Evolutionary conservation across 2,888 invertebrate species (phyloP).

Genomic region (Griposia aprilina): DNA sequence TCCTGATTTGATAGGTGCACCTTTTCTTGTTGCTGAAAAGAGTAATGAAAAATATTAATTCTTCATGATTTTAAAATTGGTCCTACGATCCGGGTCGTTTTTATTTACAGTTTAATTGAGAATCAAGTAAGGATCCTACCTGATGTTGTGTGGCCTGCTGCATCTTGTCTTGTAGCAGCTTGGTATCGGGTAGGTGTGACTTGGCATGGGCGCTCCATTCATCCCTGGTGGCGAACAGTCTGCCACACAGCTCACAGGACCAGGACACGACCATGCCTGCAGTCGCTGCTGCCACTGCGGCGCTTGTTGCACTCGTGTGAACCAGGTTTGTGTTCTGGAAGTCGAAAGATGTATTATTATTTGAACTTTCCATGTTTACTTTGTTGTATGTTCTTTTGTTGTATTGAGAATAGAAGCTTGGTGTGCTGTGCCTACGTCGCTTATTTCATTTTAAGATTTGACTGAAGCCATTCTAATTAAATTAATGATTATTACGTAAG

Average conservation of each 20-base stretch:
- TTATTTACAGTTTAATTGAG: neutral
- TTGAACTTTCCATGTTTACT: neutral
- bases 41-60: neutral
- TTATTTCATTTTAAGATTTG: neutral
- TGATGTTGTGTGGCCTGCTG: slow-evolving; percentile 86
- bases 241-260: slow-evolving; percentile 94
- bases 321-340: slow-evolving; percentile 87
- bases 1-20: slow-evolving; percentile 88
- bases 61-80: neutral
- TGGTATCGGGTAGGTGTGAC: slow-evolving; percentile 92
- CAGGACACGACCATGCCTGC: slow-evolving; percentile 92
- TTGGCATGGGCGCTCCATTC: slow-evolving; percentile 95
- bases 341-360: slow-evolving; percentile 18
- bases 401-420: slow-evolving; percentile 6
- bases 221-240: slow-evolving; percentile 93
- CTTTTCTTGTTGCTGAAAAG: slow-evolving; percentile 86
- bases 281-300: slow-evolving; percentile 86
- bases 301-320: slow-evolving; percentile 87
- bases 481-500: neutral
- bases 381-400: slow-evolving; percentile 4
- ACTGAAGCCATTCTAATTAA: slow-evolving; percentile 24
- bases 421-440: slow-evolving; percentile 1
- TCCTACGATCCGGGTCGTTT: neutral
- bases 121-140: slow-evolving; percentile 16
- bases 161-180: slow-evolving; percentile 87